Conservation (phyloP, 2,797 vertebrate species). For the Delichon dasypus region DNA sequence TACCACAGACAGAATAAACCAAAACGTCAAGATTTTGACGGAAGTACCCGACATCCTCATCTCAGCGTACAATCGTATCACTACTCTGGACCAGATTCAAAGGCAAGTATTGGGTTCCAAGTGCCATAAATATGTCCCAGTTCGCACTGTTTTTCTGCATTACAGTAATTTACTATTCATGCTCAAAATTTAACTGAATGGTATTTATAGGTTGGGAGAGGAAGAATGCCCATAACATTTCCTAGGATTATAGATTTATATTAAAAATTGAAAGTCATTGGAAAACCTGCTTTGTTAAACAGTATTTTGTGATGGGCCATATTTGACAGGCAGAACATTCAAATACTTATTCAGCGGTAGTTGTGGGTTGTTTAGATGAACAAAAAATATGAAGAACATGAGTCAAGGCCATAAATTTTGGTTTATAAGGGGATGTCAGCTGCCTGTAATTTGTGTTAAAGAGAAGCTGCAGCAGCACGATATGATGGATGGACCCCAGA, state of each 20-base stretch:
- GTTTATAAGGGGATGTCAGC: conserved; percentile 44
- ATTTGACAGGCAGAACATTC: conserved; percentile 51
- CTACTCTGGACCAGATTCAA: neutral
- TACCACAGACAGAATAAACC: neutral
- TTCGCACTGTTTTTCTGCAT: neutral
- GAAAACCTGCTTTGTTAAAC: conserved; percentile 4
- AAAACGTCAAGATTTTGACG: neutral
- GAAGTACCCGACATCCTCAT: neutral
- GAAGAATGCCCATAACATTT: neutral
- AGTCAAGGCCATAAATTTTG: conserved; percentile 44
- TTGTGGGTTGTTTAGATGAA: conserved; percentile 12
- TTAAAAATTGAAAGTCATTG: neutral
- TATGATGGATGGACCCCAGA: neutral
- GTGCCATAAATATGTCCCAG: neutral
- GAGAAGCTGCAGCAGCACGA: neutral
- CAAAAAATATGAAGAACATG: conserved; percentile 44
- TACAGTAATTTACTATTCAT: neutral
- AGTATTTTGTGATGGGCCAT: conserved; percentile 2
- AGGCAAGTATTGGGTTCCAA: neutral
- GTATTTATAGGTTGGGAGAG: neutral
- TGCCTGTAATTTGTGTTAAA: neutral
- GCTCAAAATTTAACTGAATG: neutral
- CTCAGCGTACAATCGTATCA: fast-evolving
- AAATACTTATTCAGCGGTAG: conserved; percentile 52
- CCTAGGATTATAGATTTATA: neutral